Base-by-base conservation (phyloP, 1,140 invertebrate genomes). In the Ceratosolen solmsi region DNA sequence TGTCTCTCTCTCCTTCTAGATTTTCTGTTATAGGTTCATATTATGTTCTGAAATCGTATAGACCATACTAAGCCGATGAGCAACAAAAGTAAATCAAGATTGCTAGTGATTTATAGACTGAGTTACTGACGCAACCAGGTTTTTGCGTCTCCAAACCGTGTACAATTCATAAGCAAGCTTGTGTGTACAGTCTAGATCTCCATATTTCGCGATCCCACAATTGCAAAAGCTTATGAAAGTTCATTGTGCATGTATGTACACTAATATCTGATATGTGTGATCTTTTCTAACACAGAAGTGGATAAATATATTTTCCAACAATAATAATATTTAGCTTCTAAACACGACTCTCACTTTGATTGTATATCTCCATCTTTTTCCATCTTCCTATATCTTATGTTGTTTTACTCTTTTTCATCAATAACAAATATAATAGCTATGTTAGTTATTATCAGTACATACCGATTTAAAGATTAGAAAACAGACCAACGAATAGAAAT, bases 71-170 rank as follows among this genome's bases (percentile, higher is more conserved):
- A 89, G 88, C 87, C 87, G 88, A 88, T 87, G 86, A 84, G 86
- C 88, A 89, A 90, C 87, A 89, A 84, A 87, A 89, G 88, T 90
- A 90, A 90, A 89, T 90, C 89, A 88, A 90, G 88, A 89, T 89
- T 90, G 88, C 86, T 83, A 83, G 86, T 90, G 89, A 89, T 90
- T 89, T 89, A 88, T 89, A 87, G 88, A 65, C 85, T 83, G 84
- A 78, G 75, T 78, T 82, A 54, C 56, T 38, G 38, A 25, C 60
- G 8, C 58, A 17, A 58, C 41, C 70, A 9, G n/a, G 25, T 25
- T 49, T n/a, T 72, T 49, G n/a, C 27, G 25, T 49, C 36, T 72
- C 38, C 20, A 38, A 8, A 70, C 36, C 65, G 2, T n/a, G 33
- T 3, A 20, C 9, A 46, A 20, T 41, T n/a, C n/a, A n/a, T n/a